Evolutionary conservation across 2,888 invertebrate species (phyloP), one percentile per base, ranked within the genome.

Genomic region (Parnassius orleans): DNA sequence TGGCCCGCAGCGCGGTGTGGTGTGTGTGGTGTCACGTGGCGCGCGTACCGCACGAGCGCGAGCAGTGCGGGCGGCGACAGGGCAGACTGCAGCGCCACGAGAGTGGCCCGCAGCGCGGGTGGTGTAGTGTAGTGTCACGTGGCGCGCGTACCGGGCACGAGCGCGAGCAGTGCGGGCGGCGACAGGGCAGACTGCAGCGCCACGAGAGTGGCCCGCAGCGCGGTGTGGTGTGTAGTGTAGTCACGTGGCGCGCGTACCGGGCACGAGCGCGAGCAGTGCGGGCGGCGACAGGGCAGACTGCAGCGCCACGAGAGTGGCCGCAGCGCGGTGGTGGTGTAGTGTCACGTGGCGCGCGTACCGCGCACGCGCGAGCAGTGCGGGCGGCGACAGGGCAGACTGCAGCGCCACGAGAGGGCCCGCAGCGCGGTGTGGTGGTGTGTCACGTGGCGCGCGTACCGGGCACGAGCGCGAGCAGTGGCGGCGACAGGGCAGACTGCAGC

Each of bases 171-270:
- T 46, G 93, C 92, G 1, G 91, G 81, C 1, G 92, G 77, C 43
- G 95, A 94, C 66, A 94, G 90, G 1, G 95, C 92, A 0, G 96
- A 94, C 86, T 99, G 98, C 55, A 97, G 84, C 55, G 95, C 95
- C 48, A 98, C 86, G 67, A 97, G 86, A 1, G 98, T 97, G 0
- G 98, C 97, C 0, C 98, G 85, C 98, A 98, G 1, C 92, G 90
- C 70, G 15, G 15, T 15, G 15, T 15, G 15, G 15, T 15, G 15
- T 15, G 15, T 15, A 15, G 15, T 15, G 15, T 15, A 15, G 15
- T 15, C 15, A 15, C 15, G 15, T 15, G 15, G 15, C 15, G 15
- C 15, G 15, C 95, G 94, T 68, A 99, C 84, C 12, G 95, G 93
- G 56, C 95, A 94, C 80, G 94, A n/a, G 93, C 91, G 15, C 15